Percentiles rank a stretch among this genome's conserved stretches.
These are phyloP conservation scores for Dicerorhinus sumatrensis DNA, from an alignment of 2,113 vertebrate genomes.

Conservation along the genomic window DNA sequence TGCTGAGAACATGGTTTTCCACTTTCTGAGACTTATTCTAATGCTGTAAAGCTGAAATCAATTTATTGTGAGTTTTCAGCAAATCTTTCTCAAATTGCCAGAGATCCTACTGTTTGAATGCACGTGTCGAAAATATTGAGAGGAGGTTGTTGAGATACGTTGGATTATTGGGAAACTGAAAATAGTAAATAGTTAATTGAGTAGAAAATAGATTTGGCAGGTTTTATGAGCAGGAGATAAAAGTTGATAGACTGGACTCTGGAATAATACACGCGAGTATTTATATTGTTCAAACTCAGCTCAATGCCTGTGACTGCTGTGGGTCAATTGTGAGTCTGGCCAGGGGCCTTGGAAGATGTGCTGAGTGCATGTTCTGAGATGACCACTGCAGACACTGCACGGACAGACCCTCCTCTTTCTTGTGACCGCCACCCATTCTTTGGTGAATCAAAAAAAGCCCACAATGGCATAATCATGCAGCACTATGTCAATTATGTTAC, in stretches of 20 bases:
- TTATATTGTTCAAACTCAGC: background rate
- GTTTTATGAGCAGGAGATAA: constrained; percentile 56
- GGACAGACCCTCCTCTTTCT: background rate
- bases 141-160: background rate
- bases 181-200: constrained; percentile 61
- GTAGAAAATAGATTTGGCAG: constrained; percentile 69
- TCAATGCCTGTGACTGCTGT: background rate
- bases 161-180: constrained; percentile 51
- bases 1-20: background rate
- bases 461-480: fast-evolving
- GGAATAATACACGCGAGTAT: background rate
- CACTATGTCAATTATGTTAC: fast-evolving
- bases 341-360: background rate
- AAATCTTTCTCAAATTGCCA: constrained; percentile 48
- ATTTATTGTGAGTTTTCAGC: constrained; percentile 30
- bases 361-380: too few relatives aligned
- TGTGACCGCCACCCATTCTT: background rate
- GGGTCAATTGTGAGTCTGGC: background rate
- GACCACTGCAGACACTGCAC: fast-evolving
- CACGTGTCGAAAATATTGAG: background rate
- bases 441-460: background rate
- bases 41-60: background rate
- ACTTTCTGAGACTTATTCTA: background rate
- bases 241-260: constrained; percentile 29
- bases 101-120: background rate